Percentiles rank a stretch among this genome's conserved stretches.
Conservation (phyloP, 2,797 vertebrate genomes). For the Smutsia temminckii region DNA sequence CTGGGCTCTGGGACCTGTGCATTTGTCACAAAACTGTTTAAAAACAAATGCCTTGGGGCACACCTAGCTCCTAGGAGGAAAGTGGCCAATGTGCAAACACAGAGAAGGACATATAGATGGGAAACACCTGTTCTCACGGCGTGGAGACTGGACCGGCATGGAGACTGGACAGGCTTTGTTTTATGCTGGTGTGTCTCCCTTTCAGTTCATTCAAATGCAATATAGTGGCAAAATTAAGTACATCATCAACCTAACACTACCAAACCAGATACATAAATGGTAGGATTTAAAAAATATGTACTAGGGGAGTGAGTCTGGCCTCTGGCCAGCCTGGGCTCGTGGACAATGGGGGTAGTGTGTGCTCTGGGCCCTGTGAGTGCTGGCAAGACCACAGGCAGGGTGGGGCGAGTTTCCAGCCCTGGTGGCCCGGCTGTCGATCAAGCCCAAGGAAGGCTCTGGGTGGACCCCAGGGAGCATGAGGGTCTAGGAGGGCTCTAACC, state of each 20-base stretch:
- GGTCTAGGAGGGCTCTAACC: background rate
- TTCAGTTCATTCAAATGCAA: background rate
- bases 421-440: conserved; percentile 11
- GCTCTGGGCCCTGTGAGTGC: background rate
- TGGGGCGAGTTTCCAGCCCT: background rate
- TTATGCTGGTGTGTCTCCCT: background rate
- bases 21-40: background rate
- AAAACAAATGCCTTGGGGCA: background rate
- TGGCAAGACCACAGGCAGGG: background rate
- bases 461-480: rapidly evolving
- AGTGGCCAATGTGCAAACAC: background rate
- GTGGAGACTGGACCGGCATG: background rate
- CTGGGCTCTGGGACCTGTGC: background rate
- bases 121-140: conserved; percentile 66
- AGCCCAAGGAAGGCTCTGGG: background rate
- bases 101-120: background rate
- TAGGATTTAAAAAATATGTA: background rate
- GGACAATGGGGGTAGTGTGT: conserved; percentile 64
- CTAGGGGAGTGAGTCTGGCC: conserved; percentile 23
- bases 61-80: background rate
- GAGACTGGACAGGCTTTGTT: background rate
- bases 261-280: background rate
- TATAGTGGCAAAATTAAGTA: background rate
- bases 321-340: background rate
- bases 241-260: conserved; percentile 23